phyloP scores from a whole-genome alignment of 1,140 invertebrate species.

The Rhopalosiphum maidis region DNA sequence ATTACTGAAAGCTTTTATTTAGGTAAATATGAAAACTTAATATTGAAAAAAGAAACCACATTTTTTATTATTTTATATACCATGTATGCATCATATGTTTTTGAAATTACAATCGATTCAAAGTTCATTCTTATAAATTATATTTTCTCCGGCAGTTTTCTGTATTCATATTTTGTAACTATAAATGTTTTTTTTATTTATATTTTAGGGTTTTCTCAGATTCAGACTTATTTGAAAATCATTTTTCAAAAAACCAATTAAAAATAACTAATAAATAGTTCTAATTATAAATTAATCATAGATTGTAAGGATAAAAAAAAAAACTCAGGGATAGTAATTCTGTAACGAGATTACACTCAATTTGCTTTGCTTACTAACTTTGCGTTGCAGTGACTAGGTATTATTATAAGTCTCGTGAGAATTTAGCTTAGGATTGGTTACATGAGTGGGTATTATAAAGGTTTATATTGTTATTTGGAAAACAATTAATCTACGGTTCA shows the following conservation, averaged over 20 bases:
- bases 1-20: neutral
- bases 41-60: neutral
- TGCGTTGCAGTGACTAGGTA: neutral
- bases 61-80: neutral
- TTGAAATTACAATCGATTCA: neutral
- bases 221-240: neutral
- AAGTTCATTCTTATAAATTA: neutral
- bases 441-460: neutral
- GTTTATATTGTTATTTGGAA: slow-evolving; percentile 16
- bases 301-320: neutral
- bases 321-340: neutral
- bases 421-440: neutral
- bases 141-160: neutral
- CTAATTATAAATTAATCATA: neutral
- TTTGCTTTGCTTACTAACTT: neutral
- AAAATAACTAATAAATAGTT: neutral
- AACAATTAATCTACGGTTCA: neutral
- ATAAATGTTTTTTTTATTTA: neutral
- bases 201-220: neutral
- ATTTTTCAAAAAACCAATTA: neutral
- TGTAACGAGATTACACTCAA: neutral
- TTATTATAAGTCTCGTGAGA: neutral
- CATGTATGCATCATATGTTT: neutral
- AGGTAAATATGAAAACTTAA: neutral
- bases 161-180: neutral